phyloP scores from a whole-genome alignment of 2,797 vertebrate species.

The Platalea minor region DNA sequence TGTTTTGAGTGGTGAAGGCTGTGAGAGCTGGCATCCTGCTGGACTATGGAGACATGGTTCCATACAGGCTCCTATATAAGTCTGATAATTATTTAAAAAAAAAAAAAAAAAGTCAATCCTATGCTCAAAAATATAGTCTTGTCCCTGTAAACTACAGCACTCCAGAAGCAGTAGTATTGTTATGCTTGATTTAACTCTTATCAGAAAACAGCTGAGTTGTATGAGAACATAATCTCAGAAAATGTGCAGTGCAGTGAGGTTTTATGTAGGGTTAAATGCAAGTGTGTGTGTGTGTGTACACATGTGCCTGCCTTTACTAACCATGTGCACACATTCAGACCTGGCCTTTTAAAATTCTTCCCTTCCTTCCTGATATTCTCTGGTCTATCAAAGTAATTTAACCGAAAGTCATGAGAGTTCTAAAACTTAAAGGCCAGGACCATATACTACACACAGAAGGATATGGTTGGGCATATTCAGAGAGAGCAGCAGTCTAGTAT shows the following conservation, averaged over 20 bases:
- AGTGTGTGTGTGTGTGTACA: not conserved
- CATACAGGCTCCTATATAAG: not conserved
- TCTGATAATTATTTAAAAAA: not conserved
- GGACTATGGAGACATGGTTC: not conserved
- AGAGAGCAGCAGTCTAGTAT: not conserved
- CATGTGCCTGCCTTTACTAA: slow-evolving; percentile 8
- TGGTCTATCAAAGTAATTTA: not conserved
- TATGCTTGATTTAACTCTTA: slow-evolving; percentile 31
- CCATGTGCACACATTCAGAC: slow-evolving; percentile 9
- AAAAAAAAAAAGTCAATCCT: not conserved
- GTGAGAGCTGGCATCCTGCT: not conserved
- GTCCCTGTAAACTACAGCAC: slow-evolving; percentile 13
- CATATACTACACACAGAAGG: not conserved
- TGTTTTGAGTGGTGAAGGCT: not conserved
- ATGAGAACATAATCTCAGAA: slow-evolving; percentile 46
- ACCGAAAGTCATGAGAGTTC: not conserved
- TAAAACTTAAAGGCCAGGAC: not conserved
- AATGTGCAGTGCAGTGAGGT: slow-evolving; percentile 19
- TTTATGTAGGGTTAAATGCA: slow-evolving; percentile 40
- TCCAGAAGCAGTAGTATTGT: not conserved
- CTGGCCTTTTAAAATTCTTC: not conserved
- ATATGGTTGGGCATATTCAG: slow-evolving; percentile 22
- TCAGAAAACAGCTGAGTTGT: slow-evolving; percentile 46
- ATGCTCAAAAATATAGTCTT: not conserved
- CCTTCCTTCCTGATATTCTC: not conserved